Conservation (phyloP, 2,113 vertebrate genomes). For the Microtus ochrogaster region DNA sequence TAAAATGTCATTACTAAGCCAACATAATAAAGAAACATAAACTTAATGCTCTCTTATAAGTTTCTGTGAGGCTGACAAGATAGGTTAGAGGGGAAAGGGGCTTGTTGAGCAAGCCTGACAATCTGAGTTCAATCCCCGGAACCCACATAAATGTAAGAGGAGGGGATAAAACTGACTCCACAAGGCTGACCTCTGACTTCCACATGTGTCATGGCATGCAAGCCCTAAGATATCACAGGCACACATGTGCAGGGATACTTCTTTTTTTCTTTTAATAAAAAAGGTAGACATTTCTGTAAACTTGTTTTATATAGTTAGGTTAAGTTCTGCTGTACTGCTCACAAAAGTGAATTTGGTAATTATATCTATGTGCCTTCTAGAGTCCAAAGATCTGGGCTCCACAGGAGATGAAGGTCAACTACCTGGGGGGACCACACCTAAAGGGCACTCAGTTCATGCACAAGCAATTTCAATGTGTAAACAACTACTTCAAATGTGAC, state of each 20-base stretch:
- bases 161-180: neutral
- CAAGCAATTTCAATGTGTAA: neutral
- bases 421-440: neutral
- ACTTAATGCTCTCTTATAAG: neutral
- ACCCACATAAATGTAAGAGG: neutral
- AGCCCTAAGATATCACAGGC: neutral
- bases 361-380: neutral
- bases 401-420: neutral
- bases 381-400: neutral
- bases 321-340: neutral
- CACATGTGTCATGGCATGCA: neutral
- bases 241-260: neutral
- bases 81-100: neutral
- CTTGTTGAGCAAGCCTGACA: neutral
- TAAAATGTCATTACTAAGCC: conserved; percentile 3
- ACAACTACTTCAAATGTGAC: neutral
- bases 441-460: neutral
- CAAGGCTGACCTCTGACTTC: neutral
- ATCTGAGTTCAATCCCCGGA: neutral
- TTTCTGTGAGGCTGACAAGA: neutral
- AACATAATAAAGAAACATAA: conserved; percentile 21
- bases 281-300: neutral
- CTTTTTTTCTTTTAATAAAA: neutral
- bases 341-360: neutral
- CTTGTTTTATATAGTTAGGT: neutral